Evolutionary conservation across 2,113 vertebrate genomes (phyloP).

Genomic region (Lepidothrix coronata): DNA sequence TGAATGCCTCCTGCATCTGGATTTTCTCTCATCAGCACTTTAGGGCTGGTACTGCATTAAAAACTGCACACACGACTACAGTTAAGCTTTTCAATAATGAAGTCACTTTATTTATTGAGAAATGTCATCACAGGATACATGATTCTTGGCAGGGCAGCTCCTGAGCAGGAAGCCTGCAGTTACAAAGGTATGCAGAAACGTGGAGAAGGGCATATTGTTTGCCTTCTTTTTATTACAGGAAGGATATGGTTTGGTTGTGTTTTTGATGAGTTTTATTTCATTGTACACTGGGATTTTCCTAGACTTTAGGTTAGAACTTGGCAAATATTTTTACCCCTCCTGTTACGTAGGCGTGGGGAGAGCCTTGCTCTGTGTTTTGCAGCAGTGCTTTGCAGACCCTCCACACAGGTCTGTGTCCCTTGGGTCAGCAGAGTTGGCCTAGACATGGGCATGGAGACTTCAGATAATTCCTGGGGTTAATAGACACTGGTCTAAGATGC

Average conservation of each 20-base stretch:
- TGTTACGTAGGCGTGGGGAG: background rate
- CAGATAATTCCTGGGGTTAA: conserved; percentile 5
- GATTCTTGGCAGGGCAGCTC: conserved; percentile 65
- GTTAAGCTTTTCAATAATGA: conserved; percentile 65
- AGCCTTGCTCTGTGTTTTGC: background rate
- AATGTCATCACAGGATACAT: conserved; percentile 62
- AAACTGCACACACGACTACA: conserved; percentile 45
- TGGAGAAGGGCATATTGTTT: conserved; percentile 63
- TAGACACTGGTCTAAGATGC: background rate
- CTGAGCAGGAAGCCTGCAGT: conserved; percentile 70
- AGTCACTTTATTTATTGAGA: conserved; percentile 68
- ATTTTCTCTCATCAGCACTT: conserved; percentile 51
- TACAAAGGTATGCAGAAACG: conserved; percentile 60
- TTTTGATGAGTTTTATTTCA: conserved; percentile 63
- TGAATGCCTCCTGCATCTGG: conserved; percentile 60
- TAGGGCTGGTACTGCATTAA: conserved; percentile 37
- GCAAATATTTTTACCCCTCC: background rate
- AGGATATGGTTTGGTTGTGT: conserved; percentile 43
- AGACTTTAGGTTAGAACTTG: background rate
- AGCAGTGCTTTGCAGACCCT: conserved; percentile 17
- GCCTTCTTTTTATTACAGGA: conserved; percentile 68
- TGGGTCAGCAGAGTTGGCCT: background rate
- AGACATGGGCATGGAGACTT: background rate
- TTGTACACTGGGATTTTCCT: conserved; percentile 45
- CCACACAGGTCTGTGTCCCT: background rate